Evolutionary conservation across 2,888 invertebrate species (phyloP).

Genomic region (Monopis laevigella): DNA sequence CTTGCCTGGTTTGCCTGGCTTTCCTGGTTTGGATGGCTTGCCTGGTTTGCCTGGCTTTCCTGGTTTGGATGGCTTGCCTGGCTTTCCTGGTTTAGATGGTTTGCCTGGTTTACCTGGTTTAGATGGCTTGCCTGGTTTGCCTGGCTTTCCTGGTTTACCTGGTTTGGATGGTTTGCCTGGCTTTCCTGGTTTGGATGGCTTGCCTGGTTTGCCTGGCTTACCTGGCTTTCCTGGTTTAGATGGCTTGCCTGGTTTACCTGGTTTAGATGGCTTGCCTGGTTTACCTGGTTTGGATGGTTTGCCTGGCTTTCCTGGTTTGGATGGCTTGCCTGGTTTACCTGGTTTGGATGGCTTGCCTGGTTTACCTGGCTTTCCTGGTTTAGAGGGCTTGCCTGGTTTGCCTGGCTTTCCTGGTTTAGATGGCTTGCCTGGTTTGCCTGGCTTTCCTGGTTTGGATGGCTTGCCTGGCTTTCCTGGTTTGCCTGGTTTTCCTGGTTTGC

Average conservation of each 20-base stretch:
- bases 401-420: slow-evolving; percentile 15
- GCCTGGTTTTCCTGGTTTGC: slow-evolving; percentile 15
- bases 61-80: too few relatives aligned
- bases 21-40: slow-evolving; percentile 44
- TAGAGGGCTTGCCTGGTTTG: slow-evolving; percentile 5
- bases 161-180: slow-evolving; percentile 3
- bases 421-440: slow-evolving; percentile 21
- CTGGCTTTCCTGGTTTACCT: slow-evolving; percentile 2
- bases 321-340: slow-evolving; percentile 18
- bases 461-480: slow-evolving; percentile 9
- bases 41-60: slow-evolving; percentile 30
- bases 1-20: slow-evolving; percentile 14
- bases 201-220: slow-evolving; percentile 5
- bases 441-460: slow-evolving; percentile 14
- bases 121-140: slow-evolving; percentile 13
- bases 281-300: slow-evolving; percentile 1
- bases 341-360: slow-evolving; percentile 13
- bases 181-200: not conserved
- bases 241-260: slow-evolving; percentile 6
- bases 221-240: slow-evolving; percentile 10
- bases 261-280: slow-evolving; percentile 6
- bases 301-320: slow-evolving; percentile 14
- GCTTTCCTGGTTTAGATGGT: slow-evolving; percentile 32
- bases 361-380: slow-evolving; percentile 10
- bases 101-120: slow-evolving; percentile 34